Evolutionary conservation across 2,888 invertebrate genomes (phyloP).

Genomic region (Meta bourneti): DNA sequence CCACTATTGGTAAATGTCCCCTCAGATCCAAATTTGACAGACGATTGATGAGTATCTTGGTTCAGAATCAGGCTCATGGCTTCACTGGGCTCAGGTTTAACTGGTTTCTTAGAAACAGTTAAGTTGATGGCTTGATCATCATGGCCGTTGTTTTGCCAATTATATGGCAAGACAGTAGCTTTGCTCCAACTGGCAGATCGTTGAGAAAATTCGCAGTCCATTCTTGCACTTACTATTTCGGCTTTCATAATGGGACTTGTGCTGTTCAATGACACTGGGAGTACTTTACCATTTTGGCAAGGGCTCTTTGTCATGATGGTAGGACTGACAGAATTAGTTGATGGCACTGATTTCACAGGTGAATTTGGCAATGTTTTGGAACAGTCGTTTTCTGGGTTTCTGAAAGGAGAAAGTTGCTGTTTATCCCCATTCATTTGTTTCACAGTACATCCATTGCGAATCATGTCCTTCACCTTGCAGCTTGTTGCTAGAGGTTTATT

Average conservation of each 20-base stretch:
- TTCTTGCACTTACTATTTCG: conserved; percentile 37
- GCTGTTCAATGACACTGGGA: background rate
- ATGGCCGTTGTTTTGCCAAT: conserved; percentile 63
- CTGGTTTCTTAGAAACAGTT: conserved; percentile 67
- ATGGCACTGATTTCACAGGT: conserved; percentile 17
- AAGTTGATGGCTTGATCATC: conserved; percentile 74
- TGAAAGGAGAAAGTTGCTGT: conserved; percentile 29
- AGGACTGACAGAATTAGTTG: conserved; percentile 27
- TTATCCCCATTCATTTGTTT: conserved; percentile 45
- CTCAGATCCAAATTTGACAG: conserved; percentile 45
- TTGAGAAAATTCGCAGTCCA: conserved; percentile 68
- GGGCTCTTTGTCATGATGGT: conserved; percentile 44
- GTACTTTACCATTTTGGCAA: conserved; percentile 47
- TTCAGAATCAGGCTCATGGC: background rate
- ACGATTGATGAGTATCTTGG: conserved; percentile 18
- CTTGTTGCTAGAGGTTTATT: conserved; percentile 47
- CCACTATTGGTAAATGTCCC: conserved; percentile 25
- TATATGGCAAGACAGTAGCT: conserved; percentile 71
- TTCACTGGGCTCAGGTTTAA: conserved; percentile 68
- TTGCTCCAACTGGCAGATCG: conserved; percentile 62
- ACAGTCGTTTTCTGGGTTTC: conserved; percentile 37
- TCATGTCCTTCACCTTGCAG: conserved; percentile 73
- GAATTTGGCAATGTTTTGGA: conserved; percentile 64
- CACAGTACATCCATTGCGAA: conserved; percentile 19
- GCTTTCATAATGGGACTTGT: conserved; percentile 60